phyloP scores from a whole-genome alignment of 1,140 invertebrate genomes.

The Drosophila cardini region DNA sequence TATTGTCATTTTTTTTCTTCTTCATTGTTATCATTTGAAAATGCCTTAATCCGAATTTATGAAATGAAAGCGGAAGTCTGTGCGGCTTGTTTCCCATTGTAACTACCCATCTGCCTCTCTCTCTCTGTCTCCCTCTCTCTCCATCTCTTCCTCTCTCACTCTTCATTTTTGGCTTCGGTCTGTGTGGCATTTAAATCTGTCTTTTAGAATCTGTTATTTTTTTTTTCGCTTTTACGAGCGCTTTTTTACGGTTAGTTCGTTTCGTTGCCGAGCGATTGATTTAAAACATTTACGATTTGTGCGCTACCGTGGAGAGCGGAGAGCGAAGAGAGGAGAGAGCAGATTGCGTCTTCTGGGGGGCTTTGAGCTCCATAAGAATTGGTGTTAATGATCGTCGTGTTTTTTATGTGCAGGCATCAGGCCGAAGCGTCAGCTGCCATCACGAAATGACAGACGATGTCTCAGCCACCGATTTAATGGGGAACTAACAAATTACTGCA shows the following conservation, averaged over 20 bases:
- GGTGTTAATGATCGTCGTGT: conserved; percentile 49
- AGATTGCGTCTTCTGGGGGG: background rate
- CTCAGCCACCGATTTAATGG: conserved; percentile 20
- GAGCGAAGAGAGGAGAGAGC: background rate
- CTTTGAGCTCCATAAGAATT: conserved; percentile 25
- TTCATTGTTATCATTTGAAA: conserved; percentile 81
- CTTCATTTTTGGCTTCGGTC: conserved; percentile 21
- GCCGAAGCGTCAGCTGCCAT: conserved; percentile 36
- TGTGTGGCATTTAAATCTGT: conserved; percentile 71
- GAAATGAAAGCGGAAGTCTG: conserved; percentile 80
- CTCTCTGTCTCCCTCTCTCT: conserved; percentile 18
- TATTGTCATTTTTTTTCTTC: too few relatives aligned
- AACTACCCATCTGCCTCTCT: conserved; percentile 12
- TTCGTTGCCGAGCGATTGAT: conserved; percentile 63
- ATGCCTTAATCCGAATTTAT: conserved; percentile 83
- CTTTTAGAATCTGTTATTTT: conserved; percentile 40
- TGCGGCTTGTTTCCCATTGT: conserved; percentile 78
- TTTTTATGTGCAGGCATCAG: conserved; percentile 26
- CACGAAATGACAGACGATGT: conserved; percentile 24
- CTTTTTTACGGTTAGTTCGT: conserved; percentile 72
- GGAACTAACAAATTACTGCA: conserved; percentile 33
- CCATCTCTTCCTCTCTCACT: conserved; percentile 6
- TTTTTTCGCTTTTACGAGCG: conserved; percentile 64
- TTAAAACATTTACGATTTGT: conserved; percentile 50
- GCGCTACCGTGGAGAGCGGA: conserved; percentile 1